A percentile compares a stretch with the other conserved stretches of the same genome.
Conservation (phyloP, 2,113 vertebrate genomes). For the Condylura cristata region DNA sequence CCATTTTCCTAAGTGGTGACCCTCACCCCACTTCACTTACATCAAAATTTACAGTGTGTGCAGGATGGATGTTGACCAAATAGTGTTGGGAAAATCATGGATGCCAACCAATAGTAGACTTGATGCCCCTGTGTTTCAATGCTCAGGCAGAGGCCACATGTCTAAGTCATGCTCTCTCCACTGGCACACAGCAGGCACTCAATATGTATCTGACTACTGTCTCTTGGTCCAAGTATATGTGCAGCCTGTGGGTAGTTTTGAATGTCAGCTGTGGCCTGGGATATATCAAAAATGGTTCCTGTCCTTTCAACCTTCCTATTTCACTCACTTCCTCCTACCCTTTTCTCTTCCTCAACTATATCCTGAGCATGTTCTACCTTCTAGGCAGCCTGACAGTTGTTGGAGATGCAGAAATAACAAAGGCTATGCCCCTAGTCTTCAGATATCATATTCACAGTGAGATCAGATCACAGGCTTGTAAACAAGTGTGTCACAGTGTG, state of each 20-base stretch:
- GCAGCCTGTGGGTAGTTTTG: not conserved
- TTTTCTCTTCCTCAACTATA: not conserved
- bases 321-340: not conserved
- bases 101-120: not conserved
- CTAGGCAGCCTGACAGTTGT: not conserved
- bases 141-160: not conserved
- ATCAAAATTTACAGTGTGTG: not conserved
- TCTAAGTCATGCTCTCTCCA: not conserved
- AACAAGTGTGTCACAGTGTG: not conserved
- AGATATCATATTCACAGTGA: not conserved
- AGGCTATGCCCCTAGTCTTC: not conserved
- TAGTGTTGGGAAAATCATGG: not conserved
- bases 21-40: not conserved
- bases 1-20: conserved; percentile 54
- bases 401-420: not conserved
- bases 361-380: not conserved
- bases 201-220: not conserved
- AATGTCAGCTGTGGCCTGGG: not conserved
- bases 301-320: not conserved
- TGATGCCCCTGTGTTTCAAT: not conserved
- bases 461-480: no score
- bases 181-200: not conserved
- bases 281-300: not conserved
- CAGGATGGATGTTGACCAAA: not conserved
- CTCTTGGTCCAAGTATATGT: not conserved